These are phyloP conservation scores for Heliconius charithonia DNA, from an alignment of 2,888 invertebrate species.

Conservation along the genomic window DNA sequence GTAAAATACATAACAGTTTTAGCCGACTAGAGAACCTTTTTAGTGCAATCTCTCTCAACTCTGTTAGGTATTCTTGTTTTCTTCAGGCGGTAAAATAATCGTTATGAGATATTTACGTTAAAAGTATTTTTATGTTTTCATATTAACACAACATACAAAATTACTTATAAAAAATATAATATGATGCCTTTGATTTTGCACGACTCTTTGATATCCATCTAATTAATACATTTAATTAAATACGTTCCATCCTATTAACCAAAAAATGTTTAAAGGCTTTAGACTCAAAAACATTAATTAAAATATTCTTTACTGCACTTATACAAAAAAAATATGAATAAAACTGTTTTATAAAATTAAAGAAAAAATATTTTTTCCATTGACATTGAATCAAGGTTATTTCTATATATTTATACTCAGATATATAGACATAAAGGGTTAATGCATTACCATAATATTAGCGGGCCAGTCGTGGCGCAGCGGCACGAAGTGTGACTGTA, in stretches of 20 bases:
- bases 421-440: too few relatives aligned
- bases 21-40: background rate
- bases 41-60: conserved; percentile 5
- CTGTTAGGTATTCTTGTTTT: background rate
- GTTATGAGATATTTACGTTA: background rate
- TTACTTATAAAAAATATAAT: too few relatives aligned
- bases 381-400: background rate
- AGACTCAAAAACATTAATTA: background rate
- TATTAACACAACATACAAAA: background rate
- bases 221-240: too few relatives aligned
- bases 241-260: background rate
- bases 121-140: background rate
- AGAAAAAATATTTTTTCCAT: background rate
- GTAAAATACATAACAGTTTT: background rate
- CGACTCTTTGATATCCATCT: too few relatives aligned
- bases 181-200: too few relatives aligned
- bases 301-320: background rate
- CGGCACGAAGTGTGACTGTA: too few relatives aligned
- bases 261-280: background rate
- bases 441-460: background rate
- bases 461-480: too few relatives aligned
- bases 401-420: too few relatives aligned
- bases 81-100: background rate
- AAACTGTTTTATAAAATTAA: background rate
- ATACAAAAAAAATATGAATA: background rate